Evolutionary conservation across 2,888 invertebrate genomes (phyloP), one percentile per base, ranked within the genome.

Genomic region (Parascotia fuliginaria): DNA sequence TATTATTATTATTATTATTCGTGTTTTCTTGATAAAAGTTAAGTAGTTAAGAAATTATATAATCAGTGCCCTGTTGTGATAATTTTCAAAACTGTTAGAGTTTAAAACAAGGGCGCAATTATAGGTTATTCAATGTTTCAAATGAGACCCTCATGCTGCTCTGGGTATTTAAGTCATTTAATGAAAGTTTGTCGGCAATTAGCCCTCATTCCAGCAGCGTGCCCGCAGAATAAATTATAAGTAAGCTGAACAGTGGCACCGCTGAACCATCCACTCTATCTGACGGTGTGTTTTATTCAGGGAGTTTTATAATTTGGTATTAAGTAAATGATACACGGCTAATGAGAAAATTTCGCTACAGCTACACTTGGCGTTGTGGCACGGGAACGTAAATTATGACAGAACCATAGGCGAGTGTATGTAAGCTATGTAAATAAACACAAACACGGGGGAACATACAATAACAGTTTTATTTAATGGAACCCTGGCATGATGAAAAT

Each of bases 141-240:
- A 77, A 74, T 69, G 68, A 72, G 69, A 72, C n/a, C n/a, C n/a
- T n/a, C n/a, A n/a, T 65, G 63, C 70, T 65, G 68, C 55, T 75
- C 65, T 73, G 75, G 73, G 73, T 76, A n/a, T n/a, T n/a, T n/a
- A 74, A 73, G 78, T 70, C 79, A 75, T 81, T 81, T 77, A 78
- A 74, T 76, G 70, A 70, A 81, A 81, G 77, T 84, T 84, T 75
- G 65, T 63, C 70, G 70, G 75, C 79, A 85, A 83, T 85, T 83
- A 83, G 78, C 65, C 69, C 63, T 74, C 72, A 73, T 75, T 79
- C 61, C 65, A 65, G 53, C 63, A 58, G 63, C 61, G 48, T 75
- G 75, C 73, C 61, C 62, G 46, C 49, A 37, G 81, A 82, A 85
- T 83, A 82, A 81, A 81, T 82, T 82, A 82, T 63, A 52, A n/a